Percentiles rank a stretch among this genome's conserved stretches.
Evolutionary conservation across 2,888 invertebrate species (phyloP).

Genomic region (Xiphydria camelus): DNA sequence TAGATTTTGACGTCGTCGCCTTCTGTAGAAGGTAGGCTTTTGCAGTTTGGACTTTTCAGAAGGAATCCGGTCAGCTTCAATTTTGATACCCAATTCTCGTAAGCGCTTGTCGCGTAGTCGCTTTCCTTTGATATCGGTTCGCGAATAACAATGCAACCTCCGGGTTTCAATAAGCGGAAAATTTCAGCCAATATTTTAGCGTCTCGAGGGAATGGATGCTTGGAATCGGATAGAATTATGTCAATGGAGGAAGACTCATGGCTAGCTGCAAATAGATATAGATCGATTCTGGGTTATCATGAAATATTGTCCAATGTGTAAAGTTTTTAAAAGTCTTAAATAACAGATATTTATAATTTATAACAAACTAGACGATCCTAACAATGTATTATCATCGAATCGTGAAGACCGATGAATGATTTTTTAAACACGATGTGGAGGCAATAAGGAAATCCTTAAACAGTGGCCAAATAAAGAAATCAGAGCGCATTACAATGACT

Average conservation of each 20-base stretch:
- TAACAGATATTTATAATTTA: constrained; percentile 6
- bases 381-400: constrained; percentile 2
- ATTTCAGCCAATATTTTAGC: constrained; percentile 61
- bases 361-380: background rate
- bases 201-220: constrained; percentile 52
- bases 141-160: constrained; percentile 63
- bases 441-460: no score
- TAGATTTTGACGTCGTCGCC: constrained; percentile 22
- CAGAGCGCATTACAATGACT: constrained; percentile 50
- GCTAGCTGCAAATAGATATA: constrained; percentile 60
- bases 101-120: constrained; percentile 16
- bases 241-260: constrained; percentile 66
- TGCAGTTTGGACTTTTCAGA: constrained; percentile 37
- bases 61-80: constrained; percentile 71
- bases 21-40: constrained; percentile 13
- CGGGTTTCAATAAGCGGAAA: constrained; percentile 67
- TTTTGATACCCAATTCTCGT: constrained; percentile 55
- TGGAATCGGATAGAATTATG: constrained; percentile 62
- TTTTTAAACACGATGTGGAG: no score
- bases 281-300: no score
- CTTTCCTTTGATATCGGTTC: constrained; percentile 53
- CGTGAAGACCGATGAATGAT: no score
- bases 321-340: no score
- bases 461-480: no score
- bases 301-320: no score